phyloP scores from a whole-genome alignment of 2,113 vertebrate species.

The Lophura nycthemera region DNA sequence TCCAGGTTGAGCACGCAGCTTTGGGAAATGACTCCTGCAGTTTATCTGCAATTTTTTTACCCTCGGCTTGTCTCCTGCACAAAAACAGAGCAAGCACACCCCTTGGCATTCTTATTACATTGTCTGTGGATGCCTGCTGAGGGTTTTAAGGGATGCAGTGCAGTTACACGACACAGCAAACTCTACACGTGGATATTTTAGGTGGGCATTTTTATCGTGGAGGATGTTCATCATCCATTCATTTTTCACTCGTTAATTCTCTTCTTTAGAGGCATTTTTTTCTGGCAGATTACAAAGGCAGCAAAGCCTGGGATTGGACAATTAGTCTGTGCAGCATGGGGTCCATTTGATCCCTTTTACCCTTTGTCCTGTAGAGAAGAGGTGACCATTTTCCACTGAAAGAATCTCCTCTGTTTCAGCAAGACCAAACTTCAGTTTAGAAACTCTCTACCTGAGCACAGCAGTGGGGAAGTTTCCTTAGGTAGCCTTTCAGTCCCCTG shows the following conservation, averaged over 20 bases:
- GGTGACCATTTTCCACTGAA: not conserved
- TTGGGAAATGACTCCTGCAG: not conserved
- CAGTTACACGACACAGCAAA: not conserved
- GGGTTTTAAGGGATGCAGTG: not conserved
- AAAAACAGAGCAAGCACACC: not conserved
- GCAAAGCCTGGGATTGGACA: not conserved
- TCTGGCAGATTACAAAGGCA: not conserved
- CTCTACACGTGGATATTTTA: not conserved
- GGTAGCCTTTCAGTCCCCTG: not conserved
- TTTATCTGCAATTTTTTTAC: not conserved
- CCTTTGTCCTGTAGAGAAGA: not conserved
- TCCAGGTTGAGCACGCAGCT: not conserved
- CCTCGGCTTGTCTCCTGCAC: not conserved
- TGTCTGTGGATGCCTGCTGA: not conserved
- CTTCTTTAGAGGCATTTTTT: not conserved
- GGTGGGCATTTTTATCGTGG: not conserved
- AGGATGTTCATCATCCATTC: not conserved
- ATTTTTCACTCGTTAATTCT: not conserved
- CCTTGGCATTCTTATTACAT: not conserved
- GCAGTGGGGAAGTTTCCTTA: not conserved
- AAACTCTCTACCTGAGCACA: not conserved
- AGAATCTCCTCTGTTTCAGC: not conserved
- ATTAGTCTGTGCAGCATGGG: fast-evolving
- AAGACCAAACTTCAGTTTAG: not conserved
- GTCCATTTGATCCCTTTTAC: not conserved